These are phyloP conservation scores for Odocoileus hemionus DNA, from an alignment of 2,113 vertebrate genomes.

Conservation along the genomic window DNA sequence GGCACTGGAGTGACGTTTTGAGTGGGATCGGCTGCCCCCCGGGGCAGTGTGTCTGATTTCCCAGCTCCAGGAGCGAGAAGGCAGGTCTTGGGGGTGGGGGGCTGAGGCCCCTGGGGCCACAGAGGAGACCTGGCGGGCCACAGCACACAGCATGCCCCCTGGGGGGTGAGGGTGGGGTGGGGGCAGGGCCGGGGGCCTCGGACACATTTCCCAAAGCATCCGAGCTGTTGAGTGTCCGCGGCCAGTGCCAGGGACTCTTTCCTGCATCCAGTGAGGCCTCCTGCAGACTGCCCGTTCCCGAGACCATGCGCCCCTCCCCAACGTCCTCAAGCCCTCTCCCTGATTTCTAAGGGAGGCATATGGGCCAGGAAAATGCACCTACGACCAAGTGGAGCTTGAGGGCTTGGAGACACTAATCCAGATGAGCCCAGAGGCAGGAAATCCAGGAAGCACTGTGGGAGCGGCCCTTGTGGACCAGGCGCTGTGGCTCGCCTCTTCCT, in stretches of 20 bases:
- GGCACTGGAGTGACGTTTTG: background rate
- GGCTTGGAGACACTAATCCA: background rate
- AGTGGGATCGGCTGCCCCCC: background rate
- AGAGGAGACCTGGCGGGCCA: background rate
- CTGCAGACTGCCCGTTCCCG: background rate
- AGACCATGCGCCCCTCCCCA: background rate
- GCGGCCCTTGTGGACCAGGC: too few relatives aligned
- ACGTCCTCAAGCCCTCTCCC: background rate
- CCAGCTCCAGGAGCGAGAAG: background rate
- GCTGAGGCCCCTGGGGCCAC: background rate
- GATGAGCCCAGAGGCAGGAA: background rate
- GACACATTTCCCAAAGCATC: background rate
- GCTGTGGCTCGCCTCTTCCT: background rate
- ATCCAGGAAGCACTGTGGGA: rapidly evolving
- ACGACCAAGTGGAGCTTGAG: background rate
- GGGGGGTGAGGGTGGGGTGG: rapidly evolving
- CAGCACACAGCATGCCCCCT: too few relatives aligned
- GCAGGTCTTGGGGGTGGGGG: too few relatives aligned
- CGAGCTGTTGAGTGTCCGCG: rapidly evolving
- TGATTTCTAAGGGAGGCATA: background rate
- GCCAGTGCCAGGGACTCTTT: background rate
- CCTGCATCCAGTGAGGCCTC: background rate
- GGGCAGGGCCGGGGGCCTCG: background rate
- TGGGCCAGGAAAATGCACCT: background rate
- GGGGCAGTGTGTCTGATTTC: background rate